Base-by-base conservation (phyloP, 2,797 vertebrate genomes). In the Hydrocynus forskahlii region DNA sequence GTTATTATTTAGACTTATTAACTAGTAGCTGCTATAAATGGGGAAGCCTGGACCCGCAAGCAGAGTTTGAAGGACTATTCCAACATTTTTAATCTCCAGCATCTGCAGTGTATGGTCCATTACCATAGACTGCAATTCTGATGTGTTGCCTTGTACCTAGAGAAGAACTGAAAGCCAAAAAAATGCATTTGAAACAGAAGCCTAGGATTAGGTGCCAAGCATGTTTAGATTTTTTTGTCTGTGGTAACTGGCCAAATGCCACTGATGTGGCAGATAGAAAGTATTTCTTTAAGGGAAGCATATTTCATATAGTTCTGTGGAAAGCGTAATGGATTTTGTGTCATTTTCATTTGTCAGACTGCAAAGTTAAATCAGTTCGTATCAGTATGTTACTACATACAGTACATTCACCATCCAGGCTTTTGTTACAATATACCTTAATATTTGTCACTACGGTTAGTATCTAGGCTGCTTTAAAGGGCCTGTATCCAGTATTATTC, bases 401-500 rank as follows among this genome's bases (percentile, higher is more conserved):
- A 5, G 45, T 17, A 12, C 50, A 45, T n/a, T 64, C 50, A 10
- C 43, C 5, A 40, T 45, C 10, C 8, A 29, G 14, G 55, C 45
- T 80, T 79, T 55, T 55, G 16, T 54, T 16, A 40, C 69, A 73
- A 19, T 60, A 69, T 35, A n/a, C n/a, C 10, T 70, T 66, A 60
- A 60, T 48, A 8, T 48, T 48, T 12, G 6, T 6, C 43, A 48
- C 1, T 48, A 48, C 45, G 13, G 13, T 52, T 16, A 52, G 13
- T 13, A 16, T 13, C 13, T 1, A 52, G 48, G 13, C 12, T 52
- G 48, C 12, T 52, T 52, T 52, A 52, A 52, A 52, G 12, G 13
- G 48, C 13, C 13, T 12, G 13, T 52, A 52, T 52, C 48, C 48
- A 4, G 13, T 4, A 52, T 13, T 52, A 4, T 52, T 14, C 48